Evolutionary conservation across 2,888 invertebrate species (phyloP).

Genomic region (Eupithecia exiguata): DNA sequence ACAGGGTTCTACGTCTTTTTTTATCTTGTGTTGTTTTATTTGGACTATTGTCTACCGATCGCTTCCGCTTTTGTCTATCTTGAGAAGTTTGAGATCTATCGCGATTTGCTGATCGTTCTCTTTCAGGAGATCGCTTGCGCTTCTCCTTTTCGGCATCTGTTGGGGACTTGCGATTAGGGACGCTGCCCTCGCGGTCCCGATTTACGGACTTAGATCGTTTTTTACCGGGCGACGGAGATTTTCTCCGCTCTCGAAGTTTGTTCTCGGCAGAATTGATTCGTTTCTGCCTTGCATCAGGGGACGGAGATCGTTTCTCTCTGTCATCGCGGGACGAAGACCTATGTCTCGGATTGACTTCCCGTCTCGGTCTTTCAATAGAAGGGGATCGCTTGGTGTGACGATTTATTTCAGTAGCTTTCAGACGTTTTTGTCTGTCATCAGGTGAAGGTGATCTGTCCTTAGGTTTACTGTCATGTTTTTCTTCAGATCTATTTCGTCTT

Average conservation of each 20-base stretch:
- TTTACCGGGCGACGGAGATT: slow-evolving; percentile 18
- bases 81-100: background rate
- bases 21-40: slow-evolving; percentile 57
- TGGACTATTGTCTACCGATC: slow-evolving; percentile 29
- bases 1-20: slow-evolving; percentile 42
- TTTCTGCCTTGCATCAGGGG: slow-evolving; percentile 36
- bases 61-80: slow-evolving; percentile 30
- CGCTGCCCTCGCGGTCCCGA: slow-evolving; percentile 13
- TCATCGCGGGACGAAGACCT: slow-evolving; percentile 38
- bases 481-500: slow-evolving; percentile 22
- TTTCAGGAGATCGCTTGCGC: slow-evolving; percentile 20
- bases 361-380: slow-evolving; percentile 14
- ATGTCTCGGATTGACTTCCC: slow-evolving; percentile 28
- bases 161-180: slow-evolving; percentile 18
- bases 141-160: slow-evolving; percentile 25
- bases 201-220: slow-evolving; percentile 16
- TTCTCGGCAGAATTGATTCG: slow-evolving; percentile 25
- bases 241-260: slow-evolving; percentile 23
- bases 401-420: slow-evolving; percentile 29
- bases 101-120: slow-evolving; percentile 1
- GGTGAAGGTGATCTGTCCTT: slow-evolving; percentile 28
- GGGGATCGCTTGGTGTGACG: slow-evolving; percentile 21
- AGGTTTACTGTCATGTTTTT: slow-evolving; percentile 16
- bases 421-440: slow-evolving; percentile 28
- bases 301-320: slow-evolving; percentile 36